These are phyloP conservation scores for Carabus problematicus DNA, from an alignment of 2,888 invertebrate species.

Conservation along the genomic window DNA sequence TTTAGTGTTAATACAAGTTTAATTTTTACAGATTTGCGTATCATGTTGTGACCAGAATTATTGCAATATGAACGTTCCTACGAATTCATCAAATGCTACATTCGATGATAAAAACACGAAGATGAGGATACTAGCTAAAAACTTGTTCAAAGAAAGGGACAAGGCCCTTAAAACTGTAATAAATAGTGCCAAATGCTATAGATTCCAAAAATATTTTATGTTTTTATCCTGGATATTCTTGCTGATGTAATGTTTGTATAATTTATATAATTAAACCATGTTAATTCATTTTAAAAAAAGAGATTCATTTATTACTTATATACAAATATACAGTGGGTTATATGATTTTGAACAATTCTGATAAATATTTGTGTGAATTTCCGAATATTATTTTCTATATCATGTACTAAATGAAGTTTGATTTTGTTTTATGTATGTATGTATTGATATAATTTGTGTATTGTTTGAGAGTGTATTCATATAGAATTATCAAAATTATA, in stretches of 20 bases:
- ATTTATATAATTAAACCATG: background rate
- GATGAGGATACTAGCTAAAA: slow-evolving; percentile 59
- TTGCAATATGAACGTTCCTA: slow-evolving; percentile 68
- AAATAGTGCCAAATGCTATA: slow-evolving; percentile 50
- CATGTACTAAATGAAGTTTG: no score
- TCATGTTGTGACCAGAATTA: slow-evolving; percentile 70
- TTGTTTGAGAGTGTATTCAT: background rate
- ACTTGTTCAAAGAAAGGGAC: slow-evolving; percentile 57
- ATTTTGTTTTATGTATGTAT: no score
- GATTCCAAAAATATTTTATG: background rate
- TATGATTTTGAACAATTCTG: background rate
- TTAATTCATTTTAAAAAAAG: background rate
- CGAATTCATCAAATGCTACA: slow-evolving; percentile 65
- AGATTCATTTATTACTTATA: background rate
- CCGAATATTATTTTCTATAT: no score
- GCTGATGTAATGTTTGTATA: slow-evolving; percentile 1
- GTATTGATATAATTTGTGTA: no score
- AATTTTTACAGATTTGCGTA: slow-evolving; percentile 65
- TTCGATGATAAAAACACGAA: slow-evolving; percentile 61
- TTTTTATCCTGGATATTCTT: background rate
- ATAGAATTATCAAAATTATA: slow-evolving; percentile 21
- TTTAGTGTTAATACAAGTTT: background rate
- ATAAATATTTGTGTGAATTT: no score
- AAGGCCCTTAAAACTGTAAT: slow-evolving; percentile 58
- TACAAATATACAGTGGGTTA: background rate